These are phyloP conservation scores for Recurvirostra avosetta DNA, from an alignment of 2,113 vertebrate species.

Conservation along the genomic window DNA sequence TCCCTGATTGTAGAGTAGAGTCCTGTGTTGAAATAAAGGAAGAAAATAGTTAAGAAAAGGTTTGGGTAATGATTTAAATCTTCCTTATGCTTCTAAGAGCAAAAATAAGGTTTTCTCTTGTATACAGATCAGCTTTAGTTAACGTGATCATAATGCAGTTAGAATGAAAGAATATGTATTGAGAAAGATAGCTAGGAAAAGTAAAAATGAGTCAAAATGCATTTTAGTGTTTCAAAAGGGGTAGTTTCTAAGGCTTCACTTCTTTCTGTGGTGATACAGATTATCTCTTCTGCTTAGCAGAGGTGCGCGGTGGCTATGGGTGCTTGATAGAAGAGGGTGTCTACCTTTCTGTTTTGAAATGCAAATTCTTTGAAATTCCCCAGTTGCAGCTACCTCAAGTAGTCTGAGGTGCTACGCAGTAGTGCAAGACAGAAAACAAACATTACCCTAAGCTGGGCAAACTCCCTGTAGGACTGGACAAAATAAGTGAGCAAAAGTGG, in stretches of 20 bases:
- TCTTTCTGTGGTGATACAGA: neutral
- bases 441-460: neutral
- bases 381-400: neutral
- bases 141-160: neutral
- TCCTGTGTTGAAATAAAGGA: neutral
- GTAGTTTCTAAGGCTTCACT: neutral
- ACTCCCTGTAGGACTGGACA: neutral
- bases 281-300: neutral
- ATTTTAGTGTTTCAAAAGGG: neutral
- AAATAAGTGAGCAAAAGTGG: neutral
- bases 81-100: neutral
- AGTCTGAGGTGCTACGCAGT: neutral
- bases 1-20: neutral
- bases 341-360: neutral
- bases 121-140: neutral
- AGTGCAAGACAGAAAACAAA: neutral
- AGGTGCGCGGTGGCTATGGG: neutral
- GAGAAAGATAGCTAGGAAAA: neutral
- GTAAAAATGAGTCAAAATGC: neutral
- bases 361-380: neutral
- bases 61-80: neutral
- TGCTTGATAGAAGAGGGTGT: neutral
- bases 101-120: neutral
- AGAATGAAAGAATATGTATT: neutral
- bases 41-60: neutral